These are phyloP conservation scores for Toxonevra muliebris DNA, from an alignment of 2,888 invertebrate genomes.

Conservation along the genomic window DNA sequence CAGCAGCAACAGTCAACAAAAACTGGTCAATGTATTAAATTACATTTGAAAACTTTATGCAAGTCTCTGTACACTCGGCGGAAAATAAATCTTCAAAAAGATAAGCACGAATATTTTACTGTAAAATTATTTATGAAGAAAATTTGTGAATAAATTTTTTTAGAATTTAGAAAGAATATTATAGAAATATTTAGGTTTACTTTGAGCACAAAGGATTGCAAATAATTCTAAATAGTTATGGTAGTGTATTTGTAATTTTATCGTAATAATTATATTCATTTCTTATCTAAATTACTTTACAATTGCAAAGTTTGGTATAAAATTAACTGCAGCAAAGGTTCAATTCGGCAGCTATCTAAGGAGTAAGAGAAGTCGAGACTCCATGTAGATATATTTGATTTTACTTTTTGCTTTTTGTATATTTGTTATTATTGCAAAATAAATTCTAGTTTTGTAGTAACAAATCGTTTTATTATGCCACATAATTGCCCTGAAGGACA, in stretches of 20 bases:
- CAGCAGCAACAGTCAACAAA: neutral
- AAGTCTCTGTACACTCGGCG: neutral
- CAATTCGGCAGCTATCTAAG: neutral
- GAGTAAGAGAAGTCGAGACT: neutral
- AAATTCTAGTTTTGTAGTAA: constrained; percentile 27
- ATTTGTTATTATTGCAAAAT: neutral
- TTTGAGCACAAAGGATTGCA: neutral
- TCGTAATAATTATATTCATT: neutral
- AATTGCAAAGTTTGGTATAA: constrained; percentile 20
- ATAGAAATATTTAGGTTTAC: constrained; percentile 9
- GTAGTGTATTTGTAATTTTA: neutral
- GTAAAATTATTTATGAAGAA: neutral
- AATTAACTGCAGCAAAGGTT: constrained; percentile 1
- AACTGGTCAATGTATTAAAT: constrained; percentile 36
- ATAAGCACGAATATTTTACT: neutral
- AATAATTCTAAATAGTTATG: neutral
- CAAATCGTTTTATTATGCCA: constrained; percentile 48
- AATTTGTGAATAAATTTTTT: neutral
- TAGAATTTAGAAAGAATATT: neutral
- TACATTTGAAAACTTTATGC: constrained; percentile 11
- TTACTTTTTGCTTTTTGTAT: neutral
- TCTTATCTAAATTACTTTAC: constrained; percentile 32
- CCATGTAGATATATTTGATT: neutral
- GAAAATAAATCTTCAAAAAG: constrained; percentile 1
- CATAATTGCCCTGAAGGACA: constrained; percentile 44